These are phyloP conservation scores for Doryteuthis pealeii DNA, from an alignment of 1,140 invertebrate genomes.

Conservation along the genomic window DNA sequence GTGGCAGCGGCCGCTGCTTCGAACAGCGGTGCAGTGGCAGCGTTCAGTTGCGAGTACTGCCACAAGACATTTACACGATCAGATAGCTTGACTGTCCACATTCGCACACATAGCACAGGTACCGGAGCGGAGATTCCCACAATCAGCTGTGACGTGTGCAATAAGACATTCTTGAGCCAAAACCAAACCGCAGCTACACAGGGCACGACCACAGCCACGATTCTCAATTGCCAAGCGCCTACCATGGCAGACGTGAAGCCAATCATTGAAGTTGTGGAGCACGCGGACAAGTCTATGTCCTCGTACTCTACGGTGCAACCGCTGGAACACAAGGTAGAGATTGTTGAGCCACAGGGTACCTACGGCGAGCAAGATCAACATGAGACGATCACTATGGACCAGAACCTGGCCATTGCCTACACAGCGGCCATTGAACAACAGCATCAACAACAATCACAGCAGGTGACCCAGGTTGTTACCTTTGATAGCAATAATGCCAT, in stretches of 20 bases:
- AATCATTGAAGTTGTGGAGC: constrained; percentile 1
- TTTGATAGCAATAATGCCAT: not conserved
- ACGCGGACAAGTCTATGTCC: not conserved
- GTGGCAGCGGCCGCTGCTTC: not conserved
- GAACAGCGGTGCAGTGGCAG: not conserved
- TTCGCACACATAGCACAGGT: constrained; percentile 3
- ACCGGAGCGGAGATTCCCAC: not conserved
- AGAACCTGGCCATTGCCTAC: not conserved
- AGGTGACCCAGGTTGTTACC: not conserved
- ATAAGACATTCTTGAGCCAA: not conserved
- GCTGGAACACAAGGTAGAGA: not conserved
- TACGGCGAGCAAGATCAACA: not conserved
- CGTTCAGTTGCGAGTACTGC: constrained; percentile 3
- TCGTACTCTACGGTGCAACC: not conserved
- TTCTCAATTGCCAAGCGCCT: not conserved
- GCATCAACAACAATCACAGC: not conserved
- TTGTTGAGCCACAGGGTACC: not conserved
- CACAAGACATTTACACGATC: not conserved
- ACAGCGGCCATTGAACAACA: not conserved
- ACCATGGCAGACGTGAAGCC: not conserved
- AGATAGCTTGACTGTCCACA: constrained; percentile 1
- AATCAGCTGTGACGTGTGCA: constrained; percentile 6
- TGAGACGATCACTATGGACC: not conserved
- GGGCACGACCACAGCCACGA: not conserved
- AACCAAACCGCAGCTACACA: not conserved